Evolutionary conservation across 2,113 vertebrate genomes (phyloP), one percentile per base, ranked within the genome.

Genomic region (Rhynchopsitta pachyrhyncha): DNA sequence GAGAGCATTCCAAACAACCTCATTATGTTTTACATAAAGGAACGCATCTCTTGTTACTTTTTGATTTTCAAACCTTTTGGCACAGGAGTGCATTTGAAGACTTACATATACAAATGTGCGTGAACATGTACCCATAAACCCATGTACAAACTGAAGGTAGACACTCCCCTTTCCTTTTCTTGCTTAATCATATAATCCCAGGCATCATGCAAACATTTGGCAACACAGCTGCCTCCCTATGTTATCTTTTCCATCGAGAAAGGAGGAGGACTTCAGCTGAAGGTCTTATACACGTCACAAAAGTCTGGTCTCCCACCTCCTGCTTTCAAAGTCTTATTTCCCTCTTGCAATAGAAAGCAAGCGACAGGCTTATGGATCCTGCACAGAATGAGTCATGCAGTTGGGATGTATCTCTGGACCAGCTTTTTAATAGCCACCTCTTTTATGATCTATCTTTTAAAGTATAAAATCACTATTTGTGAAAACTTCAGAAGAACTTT

Each of bases 31-130:
- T n/a, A 86, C 15, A 39, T 31, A 53, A 80, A 79, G 23, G 14
- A 59, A 50, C 23, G 3, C 11, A 55, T 46, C 46, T 90, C 76
- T 35, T 13, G 76, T 94, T 82, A n/a, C n/a, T 23, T 67, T 16
- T 27, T 85, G 50, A 63, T 67, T 80, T 67, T 74, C 24, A 41
- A 11, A 2, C 9, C 35, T 83, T 78, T 55, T 64, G 49, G 44
- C 35, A 39, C 17, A 50, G 63, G 7, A 55, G 13, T 1, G 2
- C 27, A 10, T 66, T 74, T 62, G 13, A 60, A 77, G n/a, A 39
- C 17, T 24, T 42, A 16, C 3, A 11, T 13, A 10, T 28, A 16
- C 18, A 4, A 10, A 6, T 1, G 7, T 7, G 4, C 1, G 2
- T 46, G 55, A 10, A 35, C 7, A 20, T 0, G 0, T 39, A 81